phyloP scores from a whole-genome alignment of 2,888 invertebrate species.

The Scaptomyza polygonia region DNA sequence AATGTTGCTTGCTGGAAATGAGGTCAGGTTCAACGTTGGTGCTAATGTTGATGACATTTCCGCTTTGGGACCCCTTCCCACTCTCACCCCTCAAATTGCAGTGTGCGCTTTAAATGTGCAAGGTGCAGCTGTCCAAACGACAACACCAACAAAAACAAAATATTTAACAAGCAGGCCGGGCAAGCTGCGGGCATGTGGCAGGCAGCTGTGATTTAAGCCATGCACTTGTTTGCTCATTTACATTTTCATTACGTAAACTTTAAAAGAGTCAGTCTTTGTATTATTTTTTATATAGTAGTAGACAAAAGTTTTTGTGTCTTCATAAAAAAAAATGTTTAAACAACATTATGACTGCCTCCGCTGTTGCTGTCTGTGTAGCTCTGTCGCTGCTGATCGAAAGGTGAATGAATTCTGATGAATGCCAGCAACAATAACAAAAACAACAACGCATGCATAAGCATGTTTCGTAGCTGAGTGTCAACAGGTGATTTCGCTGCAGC shows the following conservation, averaged over 20 bases:
- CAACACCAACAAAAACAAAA: constrained; percentile 6
- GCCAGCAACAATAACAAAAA: constrained; percentile 57
- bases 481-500: constrained; percentile 60
- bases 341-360: constrained; percentile 28
- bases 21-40: constrained; percentile 55
- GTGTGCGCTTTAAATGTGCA: constrained; percentile 21
- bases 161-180: background rate
- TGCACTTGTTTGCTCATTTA: constrained; percentile 41
- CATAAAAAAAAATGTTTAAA: constrained; percentile 23
- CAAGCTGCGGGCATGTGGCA: background rate
- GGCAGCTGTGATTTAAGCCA: constrained; percentile 25
- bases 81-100: constrained; percentile 9
- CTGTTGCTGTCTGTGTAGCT: constrained; percentile 1
- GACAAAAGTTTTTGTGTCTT: constrained; percentile 44
- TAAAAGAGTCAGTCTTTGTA: constrained; percentile 21
- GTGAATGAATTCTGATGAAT: constrained; percentile 81
- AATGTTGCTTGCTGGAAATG: constrained; percentile 23
- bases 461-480: constrained; percentile 31
- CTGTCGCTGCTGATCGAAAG: constrained; percentile 52
- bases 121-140: constrained; percentile 42
- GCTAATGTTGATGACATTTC: constrained; percentile 41
- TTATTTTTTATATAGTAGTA: constrained; percentile 1
- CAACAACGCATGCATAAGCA: constrained; percentile 27
- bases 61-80: constrained; percentile 9
- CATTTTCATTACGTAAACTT: constrained; percentile 63